These are phyloP conservation scores for Tadarida brasiliensis DNA, from an alignment of 2,797 vertebrate genomes.

Conservation along the genomic window DNA sequence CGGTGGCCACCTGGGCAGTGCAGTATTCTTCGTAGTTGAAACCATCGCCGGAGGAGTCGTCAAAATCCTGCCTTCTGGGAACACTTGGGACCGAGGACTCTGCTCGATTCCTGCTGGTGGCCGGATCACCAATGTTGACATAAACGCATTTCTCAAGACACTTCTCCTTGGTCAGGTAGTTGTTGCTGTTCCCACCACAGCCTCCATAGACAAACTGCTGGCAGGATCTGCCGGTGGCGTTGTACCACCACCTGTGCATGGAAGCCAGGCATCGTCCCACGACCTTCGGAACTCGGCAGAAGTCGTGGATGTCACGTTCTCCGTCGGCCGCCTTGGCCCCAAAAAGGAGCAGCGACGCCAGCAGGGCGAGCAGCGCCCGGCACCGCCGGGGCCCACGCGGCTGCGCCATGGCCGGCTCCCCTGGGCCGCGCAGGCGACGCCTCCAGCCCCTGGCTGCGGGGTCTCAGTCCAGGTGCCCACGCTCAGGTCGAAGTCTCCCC, in stretches of 20 bases:
- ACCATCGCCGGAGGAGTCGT: not conserved
- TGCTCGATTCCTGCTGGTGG: not conserved
- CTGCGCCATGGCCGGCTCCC: slow-evolving; percentile 64
- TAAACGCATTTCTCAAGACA: not conserved
- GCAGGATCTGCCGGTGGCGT: not conserved
- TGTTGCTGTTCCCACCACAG: not conserved
- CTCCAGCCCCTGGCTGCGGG: not conserved
- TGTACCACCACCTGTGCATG: not conserved
- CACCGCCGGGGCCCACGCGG: not conserved
- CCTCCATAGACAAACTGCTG: not conserved
- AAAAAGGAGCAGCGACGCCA: slow-evolving; percentile 68
- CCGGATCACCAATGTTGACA: too few relatives aligned
- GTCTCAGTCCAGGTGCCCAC: slow-evolving; percentile 45
- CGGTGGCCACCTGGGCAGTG: slow-evolving; percentile 69
- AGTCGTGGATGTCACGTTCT: slow-evolving; percentile 31
- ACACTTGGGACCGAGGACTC: not conserved
- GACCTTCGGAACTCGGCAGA: not conserved
- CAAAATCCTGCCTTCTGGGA: not conserved
- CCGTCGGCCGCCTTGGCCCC: slow-evolving; percentile 3
- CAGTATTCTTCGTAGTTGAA: slow-evolving; percentile 84
- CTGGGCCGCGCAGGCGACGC: not conserved
- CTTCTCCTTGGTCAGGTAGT: not conserved
- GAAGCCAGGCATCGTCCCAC: not conserved
- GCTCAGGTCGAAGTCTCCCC: not conserved
- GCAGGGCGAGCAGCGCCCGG: slow-evolving; percentile 60